Conservation (phyloP, 2,797 vertebrate species). For the Danio aesculapii region DNA sequence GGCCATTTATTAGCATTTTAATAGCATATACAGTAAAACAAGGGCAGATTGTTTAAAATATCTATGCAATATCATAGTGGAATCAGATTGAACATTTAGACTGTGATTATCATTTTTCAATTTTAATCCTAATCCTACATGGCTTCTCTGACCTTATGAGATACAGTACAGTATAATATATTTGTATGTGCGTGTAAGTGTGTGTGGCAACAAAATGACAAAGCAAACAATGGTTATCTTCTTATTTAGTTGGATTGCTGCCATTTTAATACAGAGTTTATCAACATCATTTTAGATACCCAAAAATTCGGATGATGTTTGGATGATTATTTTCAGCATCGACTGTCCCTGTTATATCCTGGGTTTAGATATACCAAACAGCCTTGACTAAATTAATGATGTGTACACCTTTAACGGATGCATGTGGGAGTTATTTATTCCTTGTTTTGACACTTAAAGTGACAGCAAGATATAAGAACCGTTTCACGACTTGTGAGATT, state of each 20-base stretch:
- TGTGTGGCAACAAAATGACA: neutral
- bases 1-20: no score
- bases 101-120: neutral
- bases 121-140: conserved; percentile 29
- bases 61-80: neutral
- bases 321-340: neutral
- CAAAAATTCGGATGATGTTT: neutral
- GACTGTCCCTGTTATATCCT: neutral
- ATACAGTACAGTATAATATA: neutral
- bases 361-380: conserved; percentile 16
- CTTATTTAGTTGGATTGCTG: neutral
- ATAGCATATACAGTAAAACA: no score
- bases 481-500: conserved; percentile 16
- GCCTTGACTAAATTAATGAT: conserved; percentile 36
- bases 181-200: neutral
- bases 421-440: conserved; percentile 32
- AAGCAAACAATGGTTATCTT: neutral
- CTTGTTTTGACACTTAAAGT: conserved; percentile 39
- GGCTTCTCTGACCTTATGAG: neutral
- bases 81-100: neutral
- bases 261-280: neutral
- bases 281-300: neutral
- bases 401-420: conserved; percentile 28
- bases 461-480: conserved; percentile 22
- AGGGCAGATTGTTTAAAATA: neutral